Evolutionary conservation across 1,140 invertebrate genomes (phyloP).

Genomic region (Macrobrachium nipponense): DNA sequence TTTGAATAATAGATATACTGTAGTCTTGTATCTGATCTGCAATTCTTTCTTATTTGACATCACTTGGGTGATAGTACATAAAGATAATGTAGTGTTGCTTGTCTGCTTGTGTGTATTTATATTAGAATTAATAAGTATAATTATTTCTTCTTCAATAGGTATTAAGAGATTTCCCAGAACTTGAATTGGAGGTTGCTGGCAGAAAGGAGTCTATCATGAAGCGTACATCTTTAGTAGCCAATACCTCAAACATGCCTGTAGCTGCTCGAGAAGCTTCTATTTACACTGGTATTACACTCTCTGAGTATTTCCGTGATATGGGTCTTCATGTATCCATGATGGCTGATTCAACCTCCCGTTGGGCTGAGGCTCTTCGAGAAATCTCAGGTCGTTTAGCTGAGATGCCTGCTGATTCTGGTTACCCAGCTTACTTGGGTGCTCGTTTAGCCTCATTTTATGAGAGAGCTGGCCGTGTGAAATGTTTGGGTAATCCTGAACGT

Average conservation of each 20-base stretch:
- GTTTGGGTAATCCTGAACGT: conserved; percentile 96
- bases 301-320: conserved; percentile 98
- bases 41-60: too few species aligned
- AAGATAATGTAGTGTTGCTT: conserved; percentile 28
- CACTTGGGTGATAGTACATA: not conserved
- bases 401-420: conserved; percentile 99
- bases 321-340: conserved; percentile 99
- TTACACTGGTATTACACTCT: conserved; percentile 98
- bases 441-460: conserved; percentile 99
- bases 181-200: conserved; percentile 97
- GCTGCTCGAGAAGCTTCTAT: conserved; percentile 99
- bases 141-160: conserved; percentile 73
- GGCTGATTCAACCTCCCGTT: conserved; percentile 99
- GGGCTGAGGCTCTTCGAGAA: conserved; percentile 99
- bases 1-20: too few species aligned
- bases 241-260: conserved; percentile 99
- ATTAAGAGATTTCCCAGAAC: conserved; percentile 97
- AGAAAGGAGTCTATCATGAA: conserved; percentile 99
- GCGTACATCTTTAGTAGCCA: conserved; percentile 97
- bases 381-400: conserved; percentile 99
- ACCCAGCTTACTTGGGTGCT: conserved; percentile 98
- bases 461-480: conserved; percentile 96
- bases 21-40: too few species aligned
- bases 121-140: too few species aligned
- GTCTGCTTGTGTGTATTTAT: too few species aligned